Evolutionary conservation across 2,888 invertebrate species (phyloP), one percentile per base, ranked within the genome.

Genomic region (Dicyrtomina minuta): DNA sequence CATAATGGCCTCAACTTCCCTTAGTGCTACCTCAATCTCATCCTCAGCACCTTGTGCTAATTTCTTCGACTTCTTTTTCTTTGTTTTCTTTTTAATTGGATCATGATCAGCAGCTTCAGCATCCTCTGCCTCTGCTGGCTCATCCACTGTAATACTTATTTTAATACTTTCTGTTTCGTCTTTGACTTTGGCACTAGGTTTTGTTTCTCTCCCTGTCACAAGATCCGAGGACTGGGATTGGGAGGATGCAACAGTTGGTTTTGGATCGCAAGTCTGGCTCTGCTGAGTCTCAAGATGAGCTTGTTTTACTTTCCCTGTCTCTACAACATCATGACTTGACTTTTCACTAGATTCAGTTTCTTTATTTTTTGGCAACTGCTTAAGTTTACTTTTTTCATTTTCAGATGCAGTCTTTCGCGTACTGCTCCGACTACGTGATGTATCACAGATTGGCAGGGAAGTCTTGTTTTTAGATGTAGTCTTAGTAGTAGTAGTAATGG

Each of bases 1-100:
- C 26, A 68, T 44, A 12, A 68, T 62, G 6, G 33, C 22, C 20
- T 74, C 74, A 26, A 77, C 75, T 65, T 77, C 77, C 46, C 68
- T 53, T 4, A 77, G 58, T 20, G 77, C 77, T 27, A 49, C 60
- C 64, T 74, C 77, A 39, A 77, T 72, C 27, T 77, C 77, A 59
- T 77, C 74, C 49, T 71, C 74, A 51, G 72, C 71, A 49, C 70
- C 73, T 20, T 64, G 72, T 51, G 65, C 64, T n/a, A 27, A 51
- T 24, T 73, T 71, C 46, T 72, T 71, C 2, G 53, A 22, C 46
- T 75, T 73, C 61, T 70, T 70, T 10, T 66, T 60, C 22, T 73
- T 76, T 65, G 71, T 73, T 65, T 71, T 75, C 53, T 72, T 75
- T 41, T 66, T 66, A 27, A 55, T 70, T 27, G 55, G 33, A 20